phyloP scores from a whole-genome alignment of 2,113 vertebrate genomes.

The Trogon surrucura region DNA sequence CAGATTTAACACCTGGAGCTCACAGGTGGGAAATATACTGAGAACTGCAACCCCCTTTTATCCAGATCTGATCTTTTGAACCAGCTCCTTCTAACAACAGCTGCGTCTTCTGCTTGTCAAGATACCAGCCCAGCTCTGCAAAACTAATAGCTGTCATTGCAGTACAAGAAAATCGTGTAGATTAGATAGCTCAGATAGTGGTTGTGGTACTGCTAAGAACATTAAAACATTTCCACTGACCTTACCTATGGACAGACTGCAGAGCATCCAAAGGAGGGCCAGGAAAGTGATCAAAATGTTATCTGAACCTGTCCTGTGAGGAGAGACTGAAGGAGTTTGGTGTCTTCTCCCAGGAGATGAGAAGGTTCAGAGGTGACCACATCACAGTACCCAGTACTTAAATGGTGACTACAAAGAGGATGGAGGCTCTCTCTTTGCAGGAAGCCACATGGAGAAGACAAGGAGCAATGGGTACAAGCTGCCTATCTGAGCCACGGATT shows the following conservation, averaged over 20 bases:
- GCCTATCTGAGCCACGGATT: background rate
- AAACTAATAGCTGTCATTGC: background rate
- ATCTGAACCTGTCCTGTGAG: fast-evolving
- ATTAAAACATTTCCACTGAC: background rate
- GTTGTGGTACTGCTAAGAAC: background rate
- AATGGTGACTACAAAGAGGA: too few relatives aligned
- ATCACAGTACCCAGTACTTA: too few relatives aligned
- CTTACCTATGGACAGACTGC: background rate
- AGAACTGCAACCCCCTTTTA: background rate
- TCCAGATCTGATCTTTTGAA: background rate
- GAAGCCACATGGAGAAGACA: background rate
- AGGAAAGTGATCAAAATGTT: background rate
- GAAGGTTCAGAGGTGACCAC: background rate
- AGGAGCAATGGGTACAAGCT: background rate
- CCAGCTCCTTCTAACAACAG: background rate
- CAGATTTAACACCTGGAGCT: background rate
- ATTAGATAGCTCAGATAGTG: background rate
- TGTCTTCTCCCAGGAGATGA: background rate
- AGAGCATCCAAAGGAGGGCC: background rate
- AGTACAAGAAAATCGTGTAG: background rate
- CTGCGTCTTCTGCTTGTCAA: background rate
- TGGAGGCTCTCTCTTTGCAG: background rate
- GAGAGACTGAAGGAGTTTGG: background rate
- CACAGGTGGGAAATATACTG: background rate
- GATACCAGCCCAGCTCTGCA: background rate